phyloP scores from a whole-genome alignment of 2,113 vertebrate genomes.

The Progne subis region DNA sequence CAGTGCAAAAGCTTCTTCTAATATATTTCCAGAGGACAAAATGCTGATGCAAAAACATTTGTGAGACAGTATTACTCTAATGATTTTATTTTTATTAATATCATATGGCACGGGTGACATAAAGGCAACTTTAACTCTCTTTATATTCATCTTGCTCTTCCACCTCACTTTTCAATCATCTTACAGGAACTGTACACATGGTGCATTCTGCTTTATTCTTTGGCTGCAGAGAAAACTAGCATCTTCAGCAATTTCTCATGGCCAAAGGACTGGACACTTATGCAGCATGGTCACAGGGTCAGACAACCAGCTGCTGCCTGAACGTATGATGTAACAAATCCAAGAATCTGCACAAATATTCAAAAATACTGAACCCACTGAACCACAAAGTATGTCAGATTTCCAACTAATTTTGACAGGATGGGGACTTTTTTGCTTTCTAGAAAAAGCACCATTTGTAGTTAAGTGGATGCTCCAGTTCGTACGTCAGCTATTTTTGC shows the following conservation, averaged over 20 bases:
- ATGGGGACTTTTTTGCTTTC: background rate
- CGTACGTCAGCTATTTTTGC: background rate
- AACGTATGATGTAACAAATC: background rate
- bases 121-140: background rate
- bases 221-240: background rate
- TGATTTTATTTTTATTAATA: background rate
- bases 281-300: background rate
- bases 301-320: background rate
- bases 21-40: background rate
- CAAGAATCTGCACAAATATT: background rate
- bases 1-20: background rate
- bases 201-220: background rate
- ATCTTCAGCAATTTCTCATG: background rate
- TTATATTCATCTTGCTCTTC: background rate
- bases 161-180: background rate
- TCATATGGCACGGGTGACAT: background rate
- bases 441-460: background rate
- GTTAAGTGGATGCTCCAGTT: background rate
- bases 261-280: background rate
- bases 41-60: constrained; percentile 6
- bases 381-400: background rate
- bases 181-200: background rate
- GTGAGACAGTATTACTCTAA: background rate
- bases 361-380: background rate
- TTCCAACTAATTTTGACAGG: background rate